Percentiles rank a stretch among this genome's conserved stretches.
Conservation (phyloP, 2,113 vertebrate species). For the Cryptomyrus ogoouensis region DNA sequence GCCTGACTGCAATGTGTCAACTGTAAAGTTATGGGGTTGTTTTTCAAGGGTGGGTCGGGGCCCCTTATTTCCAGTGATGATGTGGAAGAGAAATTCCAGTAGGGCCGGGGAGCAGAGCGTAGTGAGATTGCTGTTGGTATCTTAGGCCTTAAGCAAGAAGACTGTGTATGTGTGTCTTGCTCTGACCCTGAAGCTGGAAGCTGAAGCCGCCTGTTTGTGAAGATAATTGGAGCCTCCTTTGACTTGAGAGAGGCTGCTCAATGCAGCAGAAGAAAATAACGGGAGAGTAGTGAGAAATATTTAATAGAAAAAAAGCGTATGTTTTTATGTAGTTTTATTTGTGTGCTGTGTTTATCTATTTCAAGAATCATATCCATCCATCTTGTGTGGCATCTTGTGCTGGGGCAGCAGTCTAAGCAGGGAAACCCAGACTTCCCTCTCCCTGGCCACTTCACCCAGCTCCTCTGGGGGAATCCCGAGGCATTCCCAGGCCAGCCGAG, state of each 20-base stretch:
- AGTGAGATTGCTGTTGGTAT: no score
- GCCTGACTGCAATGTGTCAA: not conserved
- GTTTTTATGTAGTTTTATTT: not conserved
- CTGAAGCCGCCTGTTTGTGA: not conserved
- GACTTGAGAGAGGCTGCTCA: not conserved
- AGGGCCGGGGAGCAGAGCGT: no score
- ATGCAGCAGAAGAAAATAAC: not conserved
- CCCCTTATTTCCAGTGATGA: not conserved
- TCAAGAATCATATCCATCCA: not conserved
- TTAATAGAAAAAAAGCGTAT: not conserved
- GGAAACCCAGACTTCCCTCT: no score
- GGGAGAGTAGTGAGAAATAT: not conserved
- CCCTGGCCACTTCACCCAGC: no score
- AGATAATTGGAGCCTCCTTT: not conserved
- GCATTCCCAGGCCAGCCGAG: no score
- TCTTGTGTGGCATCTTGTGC: no score
- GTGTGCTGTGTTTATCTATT: not conserved
- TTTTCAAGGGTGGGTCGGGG: not conserved
- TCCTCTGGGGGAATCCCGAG: no score
- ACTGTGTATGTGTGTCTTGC: not conserved
- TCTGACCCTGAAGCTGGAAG: not conserved
- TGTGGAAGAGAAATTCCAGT: no score
- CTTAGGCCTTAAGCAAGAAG: not conserved
- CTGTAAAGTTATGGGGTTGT: not conserved
- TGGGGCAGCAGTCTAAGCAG: no score